These are phyloP conservation scores for Aldrovandia affinis DNA, from an alignment of 2,797 vertebrate species.

Conservation along the genomic window DNA sequence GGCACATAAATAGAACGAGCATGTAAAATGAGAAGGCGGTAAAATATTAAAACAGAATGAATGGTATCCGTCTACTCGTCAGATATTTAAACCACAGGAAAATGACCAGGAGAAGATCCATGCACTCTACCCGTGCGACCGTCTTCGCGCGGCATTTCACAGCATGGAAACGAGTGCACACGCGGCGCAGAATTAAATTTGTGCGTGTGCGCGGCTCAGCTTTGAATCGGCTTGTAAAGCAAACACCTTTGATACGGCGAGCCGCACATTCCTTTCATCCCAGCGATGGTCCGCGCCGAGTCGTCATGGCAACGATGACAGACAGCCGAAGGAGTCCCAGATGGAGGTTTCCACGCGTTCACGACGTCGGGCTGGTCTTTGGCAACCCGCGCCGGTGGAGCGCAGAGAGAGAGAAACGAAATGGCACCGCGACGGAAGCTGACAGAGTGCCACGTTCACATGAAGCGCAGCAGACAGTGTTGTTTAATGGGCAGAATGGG, in stretches of 20 bases:
- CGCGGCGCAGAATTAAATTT: not conserved
- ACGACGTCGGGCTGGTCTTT: not conserved
- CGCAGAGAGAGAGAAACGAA: not conserved
- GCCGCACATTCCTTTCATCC: not conserved
- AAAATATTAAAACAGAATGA: not conserved
- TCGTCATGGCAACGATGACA: not conserved
- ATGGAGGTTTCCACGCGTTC: not conserved
- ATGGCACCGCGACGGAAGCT: no score
- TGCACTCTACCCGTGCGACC: not conserved
- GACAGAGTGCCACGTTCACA: not conserved
- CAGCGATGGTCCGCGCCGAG: not conserved
- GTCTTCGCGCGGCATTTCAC: not conserved
- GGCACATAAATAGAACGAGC: not conserved
- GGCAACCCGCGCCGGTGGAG: not conserved
- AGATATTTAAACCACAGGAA: not conserved
- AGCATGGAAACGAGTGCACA: not conserved
- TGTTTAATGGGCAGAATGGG: not conserved
- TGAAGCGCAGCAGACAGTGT: not conserved
- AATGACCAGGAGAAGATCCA: not conserved
- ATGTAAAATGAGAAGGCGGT: not conserved
- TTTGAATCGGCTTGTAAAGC: not conserved
- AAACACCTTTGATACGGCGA: slow-evolving; percentile 1
- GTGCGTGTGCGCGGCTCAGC: not conserved
- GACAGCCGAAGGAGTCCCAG: not conserved
- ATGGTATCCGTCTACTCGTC: not conserved